A percentile compares a stretch with the other conserved stretches of the same genome.
Conservation (phyloP, 1,140 invertebrate species). For the Diachasma alloeum region DNA sequence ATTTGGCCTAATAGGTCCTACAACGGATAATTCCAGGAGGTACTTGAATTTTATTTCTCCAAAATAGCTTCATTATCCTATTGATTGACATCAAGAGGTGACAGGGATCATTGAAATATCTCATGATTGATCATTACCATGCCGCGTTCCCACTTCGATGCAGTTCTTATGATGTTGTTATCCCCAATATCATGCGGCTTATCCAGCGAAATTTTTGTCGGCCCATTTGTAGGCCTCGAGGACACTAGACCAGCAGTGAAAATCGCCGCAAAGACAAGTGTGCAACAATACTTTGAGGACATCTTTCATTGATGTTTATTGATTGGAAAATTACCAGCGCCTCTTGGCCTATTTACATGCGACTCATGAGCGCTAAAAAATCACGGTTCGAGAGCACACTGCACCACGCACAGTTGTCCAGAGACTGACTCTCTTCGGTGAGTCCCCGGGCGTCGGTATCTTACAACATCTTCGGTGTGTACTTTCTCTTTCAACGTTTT, state of each 20-base stretch:
- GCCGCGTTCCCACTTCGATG: conserved; percentile 43
- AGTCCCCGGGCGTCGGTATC: background rate
- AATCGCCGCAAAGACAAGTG: background rate
- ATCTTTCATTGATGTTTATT: background rate
- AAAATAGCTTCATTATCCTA: background rate
- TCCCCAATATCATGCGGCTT: conserved; percentile 21
- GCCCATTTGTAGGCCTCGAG: conserved; percentile 39
- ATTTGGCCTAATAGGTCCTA: conserved; percentile 59
- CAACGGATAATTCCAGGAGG: conserved; percentile 41
- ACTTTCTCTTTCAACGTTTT: conserved; percentile 36
- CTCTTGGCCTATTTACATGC: background rate
- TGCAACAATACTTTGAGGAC: background rate
- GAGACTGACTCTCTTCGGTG: conserved; percentile 19
- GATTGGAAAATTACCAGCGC: background rate
- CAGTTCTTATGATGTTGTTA: background rate
- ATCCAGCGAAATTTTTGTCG: conserved; percentile 44
- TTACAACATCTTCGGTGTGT: conserved; percentile 26
- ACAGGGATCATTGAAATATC: background rate
- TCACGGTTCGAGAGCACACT: background rate
- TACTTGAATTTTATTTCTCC: conserved; percentile 11
- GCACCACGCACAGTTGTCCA: background rate
- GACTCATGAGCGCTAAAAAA: background rate
- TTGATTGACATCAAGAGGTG: background rate
- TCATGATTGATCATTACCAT: conserved; percentile 37
- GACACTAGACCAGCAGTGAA: background rate